These are phyloP conservation scores for Antitype chi DNA, from an alignment of 2,888 invertebrate genomes.

Conservation along the genomic window DNA sequence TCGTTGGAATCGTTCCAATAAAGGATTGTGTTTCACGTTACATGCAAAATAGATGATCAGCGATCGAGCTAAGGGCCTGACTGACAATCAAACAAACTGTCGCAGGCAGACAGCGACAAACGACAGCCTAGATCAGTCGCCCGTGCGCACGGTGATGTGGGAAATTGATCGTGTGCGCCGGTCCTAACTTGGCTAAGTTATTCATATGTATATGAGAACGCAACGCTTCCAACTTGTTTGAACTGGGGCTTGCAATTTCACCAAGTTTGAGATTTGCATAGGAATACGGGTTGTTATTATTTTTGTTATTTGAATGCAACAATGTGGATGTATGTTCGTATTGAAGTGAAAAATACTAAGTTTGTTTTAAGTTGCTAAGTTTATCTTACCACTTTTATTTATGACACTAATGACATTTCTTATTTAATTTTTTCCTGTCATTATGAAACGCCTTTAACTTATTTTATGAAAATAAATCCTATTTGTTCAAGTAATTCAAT, in stretches of 20 bases:
- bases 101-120: conserved; percentile 21
- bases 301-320: conserved; percentile 17
- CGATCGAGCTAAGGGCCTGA: conserved; percentile 16
- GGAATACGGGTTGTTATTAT: conserved; percentile 2
- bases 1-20: conserved; percentile 12
- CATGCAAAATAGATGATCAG: conserved; percentile 36
- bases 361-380: no score
- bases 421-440: no score
- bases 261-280: conserved; percentile 15
- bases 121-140: conserved; percentile 23
- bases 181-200: conserved; percentile 49
- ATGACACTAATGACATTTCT: no score
- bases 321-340: not conserved
- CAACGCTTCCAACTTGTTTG: conserved; percentile 14
- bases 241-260: conserved; percentile 22
- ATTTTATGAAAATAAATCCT: no score
- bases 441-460: no score
- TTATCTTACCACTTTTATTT: no score
- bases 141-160: conserved; percentile 2
- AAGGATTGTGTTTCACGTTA: conserved; percentile 9
- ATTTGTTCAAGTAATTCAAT: no score
- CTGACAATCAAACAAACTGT: conserved; percentile 42
- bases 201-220: conserved; percentile 41
- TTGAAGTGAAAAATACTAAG: no score
- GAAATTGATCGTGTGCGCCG: conserved; percentile 44